phyloP scores from a whole-genome alignment of 2,888 invertebrate genomes.

The Micropterix aruncella region DNA sequence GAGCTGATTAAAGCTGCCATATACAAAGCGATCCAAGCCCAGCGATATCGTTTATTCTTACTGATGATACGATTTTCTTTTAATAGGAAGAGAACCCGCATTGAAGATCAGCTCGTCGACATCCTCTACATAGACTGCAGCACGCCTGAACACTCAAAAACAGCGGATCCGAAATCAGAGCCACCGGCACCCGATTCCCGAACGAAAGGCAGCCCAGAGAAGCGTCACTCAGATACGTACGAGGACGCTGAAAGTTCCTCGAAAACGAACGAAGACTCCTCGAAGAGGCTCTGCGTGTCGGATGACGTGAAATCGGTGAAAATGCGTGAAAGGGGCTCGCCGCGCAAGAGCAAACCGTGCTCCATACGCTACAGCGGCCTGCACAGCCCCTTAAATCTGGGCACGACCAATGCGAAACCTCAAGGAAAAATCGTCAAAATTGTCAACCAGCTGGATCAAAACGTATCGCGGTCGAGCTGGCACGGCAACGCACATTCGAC shows the following conservation, averaged over 20 bases:
- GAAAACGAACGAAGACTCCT: conserved; percentile 11
- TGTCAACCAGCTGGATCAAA: conserved; percentile 10
- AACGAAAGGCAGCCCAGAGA: conserved; percentile 15
- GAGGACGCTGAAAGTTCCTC: neutral
- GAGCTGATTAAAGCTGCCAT: no score
- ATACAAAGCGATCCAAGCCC: no score
- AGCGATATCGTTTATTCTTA: no score
- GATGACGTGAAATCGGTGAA: neutral
- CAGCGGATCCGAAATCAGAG: conserved; percentile 12
- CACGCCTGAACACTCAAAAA: conserved; percentile 46
- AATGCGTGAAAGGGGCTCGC: conserved; percentile 25
- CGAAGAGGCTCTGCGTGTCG: conserved; percentile 1
- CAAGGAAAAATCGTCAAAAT: conserved; percentile 15
- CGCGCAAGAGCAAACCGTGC: conserved; percentile 25
- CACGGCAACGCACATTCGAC: conserved; percentile 35
- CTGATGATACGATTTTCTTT: no score
- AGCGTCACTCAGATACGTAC: conserved; percentile 7
- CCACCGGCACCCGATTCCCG: conserved; percentile 23
- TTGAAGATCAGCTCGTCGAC: conserved; percentile 67
- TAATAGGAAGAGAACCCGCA: conserved; percentile 52
- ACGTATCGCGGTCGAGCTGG: conserved; percentile 24
- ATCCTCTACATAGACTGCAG: conserved; percentile 72
- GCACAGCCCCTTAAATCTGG: conserved; percentile 18
- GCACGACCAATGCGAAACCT: neutral
- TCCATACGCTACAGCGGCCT: conserved; percentile 24